Evolutionary conservation across 2,888 invertebrate species (phyloP), one percentile per base, ranked within the genome.

Genomic region (Agriopis aurantiaria): DNA sequence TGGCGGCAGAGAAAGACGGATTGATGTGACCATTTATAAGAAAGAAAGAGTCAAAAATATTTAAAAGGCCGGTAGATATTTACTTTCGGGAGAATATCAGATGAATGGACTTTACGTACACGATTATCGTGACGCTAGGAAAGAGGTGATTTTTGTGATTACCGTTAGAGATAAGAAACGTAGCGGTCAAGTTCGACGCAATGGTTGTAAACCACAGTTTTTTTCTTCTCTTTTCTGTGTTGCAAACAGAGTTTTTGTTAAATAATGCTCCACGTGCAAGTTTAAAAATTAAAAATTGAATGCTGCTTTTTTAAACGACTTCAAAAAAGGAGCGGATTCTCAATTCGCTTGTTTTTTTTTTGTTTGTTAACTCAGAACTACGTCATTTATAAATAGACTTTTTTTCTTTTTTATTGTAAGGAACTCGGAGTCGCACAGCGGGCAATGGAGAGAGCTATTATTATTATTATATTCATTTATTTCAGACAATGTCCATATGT

Each of bases 1-100:
- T 68, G 70, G 65, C 56, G 43, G 56, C 48, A 43, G 62, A 67
- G 8, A 58, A 41, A 49, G 70, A 66, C 63, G 53, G 53, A 40
- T 40, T 48, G 48, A 65, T 53, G 41, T 0, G 48, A 51, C 3
- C 51, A n/a, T 71, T 69, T 65, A 71, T 71, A 66, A 69, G 77
- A 75, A 67, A 63, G 68, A 79, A 77, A 74, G 83, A 80, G 85
- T 87, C 72, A 72, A 77, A 71, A 66, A 67, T 70, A 75, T 69
- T 78, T 80, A 79, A 80, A 78, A 79, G 75, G 14, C 52, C 61
- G 57, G 33, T 43, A 63, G 57, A 66, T 68, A 65, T 75, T 56
- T 62, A 72, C 70, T 77, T 77, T 75, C 58, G 68, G 65, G 69
- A 63, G 65, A 65, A 57, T 75, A 75, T 73, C 73, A 72, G 74